phyloP scores from a whole-genome alignment of 2,888 invertebrate species.

The Pseudoips prasinana region DNA sequence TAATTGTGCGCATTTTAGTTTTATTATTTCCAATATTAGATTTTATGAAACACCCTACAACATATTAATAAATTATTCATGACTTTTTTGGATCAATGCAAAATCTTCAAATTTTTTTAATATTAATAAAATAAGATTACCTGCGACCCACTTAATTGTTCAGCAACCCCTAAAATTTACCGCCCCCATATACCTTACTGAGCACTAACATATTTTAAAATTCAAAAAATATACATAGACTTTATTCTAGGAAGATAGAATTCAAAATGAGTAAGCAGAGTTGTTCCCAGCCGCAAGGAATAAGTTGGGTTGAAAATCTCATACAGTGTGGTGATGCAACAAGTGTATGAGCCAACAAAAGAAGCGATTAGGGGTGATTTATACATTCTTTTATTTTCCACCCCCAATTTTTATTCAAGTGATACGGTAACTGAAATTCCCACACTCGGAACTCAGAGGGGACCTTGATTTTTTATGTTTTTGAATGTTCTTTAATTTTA shows the following conservation, averaged over 20 bases:
- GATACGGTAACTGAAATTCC: slow-evolving; percentile 77
- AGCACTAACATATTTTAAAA: slow-evolving; percentile 17
- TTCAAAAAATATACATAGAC: slow-evolving; percentile 1
- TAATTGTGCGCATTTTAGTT: no score
- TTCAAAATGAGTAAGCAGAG: slow-evolving; percentile 1
- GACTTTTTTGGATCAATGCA: slow-evolving; percentile 15
- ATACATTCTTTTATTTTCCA: slow-evolving; percentile 74
- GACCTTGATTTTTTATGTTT: slow-evolving; percentile 32
- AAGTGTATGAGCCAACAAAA: slow-evolving; percentile 71
- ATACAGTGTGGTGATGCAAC: slow-evolving; percentile 65
- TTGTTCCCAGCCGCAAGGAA: no score
- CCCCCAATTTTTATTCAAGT: slow-evolving; percentile 57
- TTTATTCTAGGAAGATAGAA: slow-evolving; percentile 18
- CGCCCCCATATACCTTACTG: slow-evolving; percentile 49
- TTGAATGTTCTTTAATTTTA: slow-evolving; percentile 25
- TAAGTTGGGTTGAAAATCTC: slow-evolving; percentile 38
- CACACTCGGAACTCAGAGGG: slow-evolving; percentile 54
- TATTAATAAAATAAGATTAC: slow-evolving; percentile 63
- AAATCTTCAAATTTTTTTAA: slow-evolving; percentile 41
- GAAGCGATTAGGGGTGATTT: slow-evolving; percentile 77
- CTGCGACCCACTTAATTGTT: slow-evolving; percentile 73
- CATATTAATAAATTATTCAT: slow-evolving; percentile 20
- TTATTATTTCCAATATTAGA: no score
- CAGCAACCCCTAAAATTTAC: slow-evolving; percentile 69
- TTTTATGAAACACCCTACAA: neutral